These are phyloP conservation scores for Anaspis maculata DNA, from an alignment of 2,888 invertebrate species.

Conservation along the genomic window DNA sequence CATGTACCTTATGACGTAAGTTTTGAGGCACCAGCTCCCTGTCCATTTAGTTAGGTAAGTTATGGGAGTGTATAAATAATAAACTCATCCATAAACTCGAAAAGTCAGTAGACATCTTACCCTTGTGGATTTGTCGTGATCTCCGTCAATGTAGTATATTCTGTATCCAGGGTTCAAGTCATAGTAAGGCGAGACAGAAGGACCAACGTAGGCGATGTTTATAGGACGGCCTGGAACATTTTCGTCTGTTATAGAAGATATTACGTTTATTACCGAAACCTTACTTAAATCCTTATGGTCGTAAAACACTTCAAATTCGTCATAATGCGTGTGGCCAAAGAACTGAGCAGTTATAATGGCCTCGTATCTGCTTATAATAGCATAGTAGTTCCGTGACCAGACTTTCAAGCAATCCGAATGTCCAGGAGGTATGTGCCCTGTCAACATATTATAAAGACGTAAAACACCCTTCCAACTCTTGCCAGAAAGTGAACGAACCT, in stretches of 20 bases:
- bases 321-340: constrained; percentile 89
- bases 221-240: constrained; percentile 65
- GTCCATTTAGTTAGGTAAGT: no score
- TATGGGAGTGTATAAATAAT: no score
- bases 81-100: no score
- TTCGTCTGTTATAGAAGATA: no score
- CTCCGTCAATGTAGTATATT: constrained; percentile 92
- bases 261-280: no score
- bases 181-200: constrained; percentile 89
- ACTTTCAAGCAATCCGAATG: constrained; percentile 88
- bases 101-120: no score
- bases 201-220: constrained; percentile 85
- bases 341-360: constrained; percentile 86
- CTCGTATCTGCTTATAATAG: constrained; percentile 81
- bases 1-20: no score
- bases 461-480: background rate
- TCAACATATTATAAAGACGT: constrained; percentile 2
- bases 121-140: constrained; percentile 74
- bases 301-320: constrained; percentile 91
- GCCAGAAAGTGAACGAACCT: no score
- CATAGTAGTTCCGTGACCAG: constrained; percentile 92
- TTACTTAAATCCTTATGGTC: constrained; percentile 71
- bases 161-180: constrained; percentile 91
- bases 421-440: constrained; percentile 90
- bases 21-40: no score